A percentile compares a stretch with the other conserved stretches of the same genome.
phyloP scores from a whole-genome alignment of 2,113 vertebrate species.

The Nicator chloris region DNA sequence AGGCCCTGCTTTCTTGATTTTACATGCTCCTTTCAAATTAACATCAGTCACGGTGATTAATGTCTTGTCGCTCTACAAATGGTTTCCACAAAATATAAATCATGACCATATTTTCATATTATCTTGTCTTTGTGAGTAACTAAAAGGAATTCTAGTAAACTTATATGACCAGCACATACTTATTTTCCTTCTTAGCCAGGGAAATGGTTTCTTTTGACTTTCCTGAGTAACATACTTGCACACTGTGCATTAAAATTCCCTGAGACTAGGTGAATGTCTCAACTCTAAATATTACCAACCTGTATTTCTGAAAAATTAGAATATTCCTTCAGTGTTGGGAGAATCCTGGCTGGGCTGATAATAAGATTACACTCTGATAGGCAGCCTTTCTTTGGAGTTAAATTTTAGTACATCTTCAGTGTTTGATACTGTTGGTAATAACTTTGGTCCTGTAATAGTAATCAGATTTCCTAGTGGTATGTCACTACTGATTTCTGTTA shows the following conservation, averaged over 20 bases:
- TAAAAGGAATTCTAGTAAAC: neutral
- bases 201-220: neutral
- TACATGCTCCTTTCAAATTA: neutral
- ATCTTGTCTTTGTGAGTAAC: neutral
- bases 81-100: neutral
- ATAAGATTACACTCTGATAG: neutral
- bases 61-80: neutral
- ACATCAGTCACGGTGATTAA: neutral
- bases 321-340: neutral
- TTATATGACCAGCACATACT: neutral
- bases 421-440: neutral
- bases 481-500: neutral
- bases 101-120: neutral
- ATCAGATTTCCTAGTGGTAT: neutral
- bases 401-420: neutral
- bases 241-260: neutral
- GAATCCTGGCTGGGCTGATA: neutral
- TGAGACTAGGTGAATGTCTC: neutral
- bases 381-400: neutral
- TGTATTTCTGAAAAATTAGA: neutral
- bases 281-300: neutral
- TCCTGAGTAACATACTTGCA: neutral
- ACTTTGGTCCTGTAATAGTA: neutral
- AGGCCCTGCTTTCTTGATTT: neutral
- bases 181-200: neutral